Evolutionary conservation across 2,888 invertebrate genomes (phyloP).

Genomic region (Lasioglossum vierecki): DNA sequence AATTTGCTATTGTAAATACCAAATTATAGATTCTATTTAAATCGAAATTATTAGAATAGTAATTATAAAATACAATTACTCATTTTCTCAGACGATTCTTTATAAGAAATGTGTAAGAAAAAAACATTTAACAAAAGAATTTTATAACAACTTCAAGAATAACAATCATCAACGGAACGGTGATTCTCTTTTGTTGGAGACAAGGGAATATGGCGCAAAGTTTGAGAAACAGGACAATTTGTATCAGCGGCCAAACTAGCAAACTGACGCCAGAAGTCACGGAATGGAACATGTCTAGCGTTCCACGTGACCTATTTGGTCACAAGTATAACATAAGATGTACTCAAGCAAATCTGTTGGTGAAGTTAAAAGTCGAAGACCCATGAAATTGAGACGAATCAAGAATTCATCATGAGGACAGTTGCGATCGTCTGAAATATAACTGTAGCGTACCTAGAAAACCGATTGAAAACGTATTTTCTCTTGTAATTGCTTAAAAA

Average conservation of each 20-base stretch:
- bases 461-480: background rate
- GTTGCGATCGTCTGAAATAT: constrained; percentile 10
- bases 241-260: background rate
- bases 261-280: constrained; percentile 8
- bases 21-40: background rate
- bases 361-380: background rate
- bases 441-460: background rate
- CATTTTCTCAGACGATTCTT: background rate
- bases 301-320: constrained; percentile 25
- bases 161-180: background rate
- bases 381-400: constrained; percentile 28
- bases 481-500: too few relatives aligned
- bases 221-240: background rate
- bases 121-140: background rate
- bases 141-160: background rate
- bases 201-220: too few relatives aligned
- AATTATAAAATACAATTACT: background rate
- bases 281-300: background rate
- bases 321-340: constrained; percentile 16
- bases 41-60: background rate
- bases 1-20: background rate
- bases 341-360: constrained; percentile 5
- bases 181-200: background rate
- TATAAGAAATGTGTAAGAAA: too few relatives aligned
- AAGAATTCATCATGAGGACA: background rate